Percentiles rank a stretch among this genome's conserved stretches.
phyloP scores from a whole-genome alignment of 2,797 vertebrate genomes.

The Scarus forsteni region DNA sequence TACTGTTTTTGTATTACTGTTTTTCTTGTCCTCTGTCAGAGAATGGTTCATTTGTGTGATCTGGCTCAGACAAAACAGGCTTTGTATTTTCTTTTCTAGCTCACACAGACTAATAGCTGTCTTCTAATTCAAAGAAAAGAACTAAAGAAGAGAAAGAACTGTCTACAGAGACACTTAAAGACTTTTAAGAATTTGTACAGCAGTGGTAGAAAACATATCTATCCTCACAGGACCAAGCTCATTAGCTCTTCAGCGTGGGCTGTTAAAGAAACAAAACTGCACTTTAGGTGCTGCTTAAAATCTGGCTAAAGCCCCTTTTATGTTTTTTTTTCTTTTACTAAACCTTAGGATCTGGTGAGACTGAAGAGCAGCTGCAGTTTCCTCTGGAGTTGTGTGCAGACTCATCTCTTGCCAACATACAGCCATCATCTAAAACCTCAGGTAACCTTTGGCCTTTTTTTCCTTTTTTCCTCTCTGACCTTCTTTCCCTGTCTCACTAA shows the following conservation, averaged over 20 bases:
- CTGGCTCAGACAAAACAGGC: too few species aligned
- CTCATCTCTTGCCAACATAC: conserved; percentile 82
- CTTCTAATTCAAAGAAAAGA: not conserved
- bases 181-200: not conserved
- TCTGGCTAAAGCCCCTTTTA: not conserved
- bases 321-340: conserved; percentile 3
- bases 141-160: not conserved
- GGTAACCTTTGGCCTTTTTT: conserved; percentile 53
- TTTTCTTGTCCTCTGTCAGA: too few species aligned
- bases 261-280: not conserved
- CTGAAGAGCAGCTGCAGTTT: conserved; percentile 96
- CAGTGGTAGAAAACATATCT: not conserved
- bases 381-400: conserved; percentile 93
- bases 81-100: not conserved
- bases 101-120: not conserved
- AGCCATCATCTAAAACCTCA: conserved; percentile 88
- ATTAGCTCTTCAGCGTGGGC: not conserved
- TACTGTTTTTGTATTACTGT: too few species aligned
- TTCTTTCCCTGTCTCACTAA: conserved; percentile 51
- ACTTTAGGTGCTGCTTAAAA: conserved; percentile 4
- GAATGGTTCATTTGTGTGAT: too few species aligned
- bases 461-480: not conserved
- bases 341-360: conserved; percentile 87
- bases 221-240: not conserved
- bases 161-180: not conserved